Evolutionary conservation across 1,140 invertebrate genomes (phyloP).

Genomic region (Oreohelix idahoensis): DNA sequence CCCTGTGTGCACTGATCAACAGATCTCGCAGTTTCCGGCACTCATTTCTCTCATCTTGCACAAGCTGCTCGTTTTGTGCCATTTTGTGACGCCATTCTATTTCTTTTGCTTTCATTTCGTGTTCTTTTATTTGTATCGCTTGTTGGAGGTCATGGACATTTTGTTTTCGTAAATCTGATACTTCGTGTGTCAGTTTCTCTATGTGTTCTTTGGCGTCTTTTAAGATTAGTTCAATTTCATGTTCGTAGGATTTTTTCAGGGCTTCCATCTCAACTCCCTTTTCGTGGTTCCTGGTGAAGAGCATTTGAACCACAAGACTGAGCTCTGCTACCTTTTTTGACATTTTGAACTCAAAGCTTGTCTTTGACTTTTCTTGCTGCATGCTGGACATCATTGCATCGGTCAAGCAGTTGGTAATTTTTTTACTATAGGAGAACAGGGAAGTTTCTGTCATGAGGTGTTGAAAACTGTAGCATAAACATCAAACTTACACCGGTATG

Average conservation of each 20-base stretch:
- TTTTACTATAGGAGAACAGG: too few species aligned
- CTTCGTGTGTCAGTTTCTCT: constrained; percentile 49
- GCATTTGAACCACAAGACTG: constrained; percentile 71
- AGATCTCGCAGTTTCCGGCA: constrained; percentile 66
- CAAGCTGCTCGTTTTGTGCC: constrained; percentile 50
- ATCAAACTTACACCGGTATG: too few species aligned
- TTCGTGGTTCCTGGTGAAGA: constrained; percentile 71
- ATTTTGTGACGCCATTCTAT: constrained; percentile 58
- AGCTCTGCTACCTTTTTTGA: constrained; percentile 72
- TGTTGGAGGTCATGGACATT: constrained; percentile 45
- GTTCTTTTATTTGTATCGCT: constrained; percentile 49
- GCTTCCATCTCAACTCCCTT: constrained; percentile 70
- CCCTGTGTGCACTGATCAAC: constrained; percentile 67
- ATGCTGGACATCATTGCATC: not conserved
- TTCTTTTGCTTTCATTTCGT: too few species aligned
- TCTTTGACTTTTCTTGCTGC: constrained; percentile 55
- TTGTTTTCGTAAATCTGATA: constrained; percentile 50
- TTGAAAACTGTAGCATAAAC: too few species aligned
- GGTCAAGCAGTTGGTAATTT: too few species aligned
- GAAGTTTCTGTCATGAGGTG: too few species aligned
- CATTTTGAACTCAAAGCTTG: constrained; percentile 69
- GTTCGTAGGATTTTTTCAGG: constrained; percentile 67
- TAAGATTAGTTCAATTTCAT: constrained; percentile 62
- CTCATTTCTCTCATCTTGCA: constrained; percentile 65
- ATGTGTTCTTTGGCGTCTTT: constrained; percentile 59